Evolutionary conservation across 1,140 invertebrate genomes (phyloP), one percentile per base, ranked within the genome.

Genomic region (Drosophila santomea): DNA sequence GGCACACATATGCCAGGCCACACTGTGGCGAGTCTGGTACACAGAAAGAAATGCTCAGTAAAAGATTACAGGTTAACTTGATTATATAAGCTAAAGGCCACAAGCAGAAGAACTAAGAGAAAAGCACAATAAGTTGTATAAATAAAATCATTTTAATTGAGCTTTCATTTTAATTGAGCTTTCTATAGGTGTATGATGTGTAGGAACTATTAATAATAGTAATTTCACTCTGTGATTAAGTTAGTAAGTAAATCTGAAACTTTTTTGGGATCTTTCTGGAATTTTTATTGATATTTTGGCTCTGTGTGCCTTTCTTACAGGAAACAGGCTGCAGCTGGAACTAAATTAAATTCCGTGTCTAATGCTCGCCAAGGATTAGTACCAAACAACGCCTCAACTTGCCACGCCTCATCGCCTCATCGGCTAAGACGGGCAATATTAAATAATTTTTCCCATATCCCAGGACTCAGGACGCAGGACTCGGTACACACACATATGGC

Each of bases 301-400:
- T 52, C 25, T 36, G 10, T 55, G 67, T 58, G 17, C 12, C 52
- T 20, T 64, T 71, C 20, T 2, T 20, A 20, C 20, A 20, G 20
- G 20, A 20, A 20, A 12, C 28, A n/a, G 10, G 12, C 54, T 64
- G 39, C 68, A 52, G 41, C 58, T 57, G 48, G 36, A 67, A 84
- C 84, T 89, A 89, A 89, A 89, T 89, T 89, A 89, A 89, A 89
- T 89, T 89, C 85, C 84, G 83, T 89, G 80, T 89, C 84, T 89
- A 89, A 89, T 89, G 69, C 84, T 89, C 80, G 84, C 74, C 82
- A 62, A 80, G 84, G 84, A 89, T 89, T 89, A 89, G 56, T 66
- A 71, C 76, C 83, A 75, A 81, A 86, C 82, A 86, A 86, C 82
- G 82, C 78, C 78, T 86, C 82, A 76, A 58, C 68, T 56, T 55